A percentile compares a stretch with the other conserved stretches of the same genome.
Evolutionary conservation across 2,888 invertebrate genomes (phyloP).

Genomic region (Agrilus mali): DNA sequence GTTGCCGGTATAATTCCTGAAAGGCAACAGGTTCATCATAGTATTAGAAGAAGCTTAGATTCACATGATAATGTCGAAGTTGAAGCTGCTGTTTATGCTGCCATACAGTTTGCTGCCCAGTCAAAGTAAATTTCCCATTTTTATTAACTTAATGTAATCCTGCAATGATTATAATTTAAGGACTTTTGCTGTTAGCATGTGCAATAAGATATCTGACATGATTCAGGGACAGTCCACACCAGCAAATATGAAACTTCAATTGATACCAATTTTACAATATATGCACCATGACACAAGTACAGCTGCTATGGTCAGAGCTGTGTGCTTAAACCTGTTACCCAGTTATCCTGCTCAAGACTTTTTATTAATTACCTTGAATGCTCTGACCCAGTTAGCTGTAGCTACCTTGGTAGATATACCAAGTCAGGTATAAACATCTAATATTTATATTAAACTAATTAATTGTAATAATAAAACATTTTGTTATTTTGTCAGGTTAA

Average conservation of each 20-base stretch:
- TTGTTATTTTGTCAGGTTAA: constrained; percentile 27
- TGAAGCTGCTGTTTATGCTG: constrained; percentile 90
- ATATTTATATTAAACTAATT: constrained; percentile 10
- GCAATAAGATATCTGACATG: constrained; percentile 90
- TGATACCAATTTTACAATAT: constrained; percentile 82
- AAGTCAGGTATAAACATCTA: constrained; percentile 50
- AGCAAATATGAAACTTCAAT: constrained; percentile 77
- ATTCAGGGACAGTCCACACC: constrained; percentile 87
- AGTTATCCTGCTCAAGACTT: constrained; percentile 72
- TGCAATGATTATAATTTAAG: constrained; percentile 31
- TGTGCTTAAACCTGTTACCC: constrained; percentile 60
- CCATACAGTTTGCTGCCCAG: constrained; percentile 86
- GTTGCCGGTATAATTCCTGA: constrained; percentile 90
- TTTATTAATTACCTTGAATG: constrained; percentile 69
- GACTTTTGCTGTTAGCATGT: constrained; percentile 92
- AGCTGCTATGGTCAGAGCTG: constrained; percentile 52
- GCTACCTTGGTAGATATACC: constrained; percentile 85
- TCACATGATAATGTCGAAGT: constrained; percentile 94
- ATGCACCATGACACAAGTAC: constrained; percentile 72
- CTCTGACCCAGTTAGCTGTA: constrained; percentile 77
- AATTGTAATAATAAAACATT: not conserved
- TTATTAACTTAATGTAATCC: not conserved
- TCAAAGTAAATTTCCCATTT: constrained; percentile 52
- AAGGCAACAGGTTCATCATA: constrained; percentile 89
- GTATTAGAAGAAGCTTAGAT: constrained; percentile 80